Evolutionary conservation across 2,888 invertebrate genomes (phyloP).

Genomic region (Cheilosia vernalis): DNA sequence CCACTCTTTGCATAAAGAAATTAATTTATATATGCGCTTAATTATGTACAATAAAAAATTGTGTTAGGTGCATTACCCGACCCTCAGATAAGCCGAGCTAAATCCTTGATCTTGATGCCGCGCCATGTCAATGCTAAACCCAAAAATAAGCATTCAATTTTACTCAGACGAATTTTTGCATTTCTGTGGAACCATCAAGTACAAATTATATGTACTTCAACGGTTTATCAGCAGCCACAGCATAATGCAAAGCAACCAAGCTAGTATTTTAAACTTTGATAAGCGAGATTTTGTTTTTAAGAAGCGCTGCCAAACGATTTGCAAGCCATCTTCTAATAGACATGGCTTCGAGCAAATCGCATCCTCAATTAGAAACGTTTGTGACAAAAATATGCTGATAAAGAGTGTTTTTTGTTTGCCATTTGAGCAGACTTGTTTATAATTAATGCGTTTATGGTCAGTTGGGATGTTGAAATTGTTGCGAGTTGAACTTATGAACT

Average conservation of each 20-base stretch:
- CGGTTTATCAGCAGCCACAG: slow-evolving; percentile 51
- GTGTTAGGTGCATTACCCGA: slow-evolving; percentile 65
- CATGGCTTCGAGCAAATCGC: slow-evolving; percentile 6
- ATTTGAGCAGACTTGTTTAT: slow-evolving; percentile 10
- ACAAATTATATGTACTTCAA: background rate
- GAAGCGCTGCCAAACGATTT: background rate
- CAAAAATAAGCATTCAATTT: slow-evolving; percentile 52
- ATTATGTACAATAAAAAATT: slow-evolving; percentile 18
- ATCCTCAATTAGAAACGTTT: slow-evolving; percentile 33
- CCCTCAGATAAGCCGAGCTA: slow-evolving; percentile 56
- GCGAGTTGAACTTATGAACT: background rate
- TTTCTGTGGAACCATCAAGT: slow-evolving; percentile 12
- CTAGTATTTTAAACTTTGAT: slow-evolving; percentile 19
- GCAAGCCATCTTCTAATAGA: slow-evolving; percentile 5
- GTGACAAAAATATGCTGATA: slow-evolving; percentile 8
- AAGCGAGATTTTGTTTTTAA: slow-evolving; percentile 2
- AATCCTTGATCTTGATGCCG: slow-evolving; percentile 66
- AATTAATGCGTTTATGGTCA: slow-evolving; percentile 33
- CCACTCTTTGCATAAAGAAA: slow-evolving; percentile 67
- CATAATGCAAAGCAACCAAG: slow-evolving; percentile 59
- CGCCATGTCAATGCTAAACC: slow-evolving; percentile 57
- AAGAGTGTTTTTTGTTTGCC: background rate
- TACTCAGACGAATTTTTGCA: slow-evolving; percentile 59
- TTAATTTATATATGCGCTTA: slow-evolving; percentile 8
- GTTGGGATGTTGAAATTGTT: slow-evolving; percentile 1